Conservation (phyloP, 2,797 vertebrate genomes). For the Micrastur ruficollis region DNA sequence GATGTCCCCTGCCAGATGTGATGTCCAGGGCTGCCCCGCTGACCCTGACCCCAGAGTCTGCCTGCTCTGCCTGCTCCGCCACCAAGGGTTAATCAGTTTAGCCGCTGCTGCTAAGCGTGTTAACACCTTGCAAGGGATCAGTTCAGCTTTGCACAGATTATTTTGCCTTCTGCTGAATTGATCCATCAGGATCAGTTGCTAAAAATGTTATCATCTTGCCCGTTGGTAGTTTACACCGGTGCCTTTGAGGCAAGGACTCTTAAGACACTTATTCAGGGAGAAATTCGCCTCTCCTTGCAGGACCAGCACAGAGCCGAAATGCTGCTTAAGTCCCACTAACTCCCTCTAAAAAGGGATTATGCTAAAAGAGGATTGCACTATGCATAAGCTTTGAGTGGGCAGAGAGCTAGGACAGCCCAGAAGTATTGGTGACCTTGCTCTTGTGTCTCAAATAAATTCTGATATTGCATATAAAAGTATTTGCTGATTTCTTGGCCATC, state of each 20-base stretch:
- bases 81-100: conserved; percentile 31
- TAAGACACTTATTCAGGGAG: conserved; percentile 65
- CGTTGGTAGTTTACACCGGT: conserved; percentile 38
- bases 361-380: conserved; percentile 54
- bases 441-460: not conserved
- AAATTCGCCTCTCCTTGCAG: conserved; percentile 61
- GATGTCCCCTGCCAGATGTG: not conserved
- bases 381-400: conserved; percentile 62
- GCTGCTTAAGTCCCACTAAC: conserved; percentile 33
- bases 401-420: conserved; percentile 16
- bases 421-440: conserved; percentile 34
- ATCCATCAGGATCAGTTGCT: conserved; percentile 61
- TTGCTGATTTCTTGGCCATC: not conserved
- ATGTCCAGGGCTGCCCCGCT: not conserved
- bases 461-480: not conserved
- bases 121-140: conserved; percentile 53
- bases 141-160: conserved; percentile 65
- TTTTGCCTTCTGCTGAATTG: conserved; percentile 50
- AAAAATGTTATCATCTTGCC: conserved; percentile 61
- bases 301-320: conserved; percentile 15
- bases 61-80: not conserved
- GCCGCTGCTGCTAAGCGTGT: conserved; percentile 18
- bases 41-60: not conserved
- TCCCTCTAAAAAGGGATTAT: conserved; percentile 39
- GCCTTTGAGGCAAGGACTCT: conserved; percentile 48